Conservation (phyloP, 2,888 invertebrate species). For the Acrocyrtus sp. region DNA sequence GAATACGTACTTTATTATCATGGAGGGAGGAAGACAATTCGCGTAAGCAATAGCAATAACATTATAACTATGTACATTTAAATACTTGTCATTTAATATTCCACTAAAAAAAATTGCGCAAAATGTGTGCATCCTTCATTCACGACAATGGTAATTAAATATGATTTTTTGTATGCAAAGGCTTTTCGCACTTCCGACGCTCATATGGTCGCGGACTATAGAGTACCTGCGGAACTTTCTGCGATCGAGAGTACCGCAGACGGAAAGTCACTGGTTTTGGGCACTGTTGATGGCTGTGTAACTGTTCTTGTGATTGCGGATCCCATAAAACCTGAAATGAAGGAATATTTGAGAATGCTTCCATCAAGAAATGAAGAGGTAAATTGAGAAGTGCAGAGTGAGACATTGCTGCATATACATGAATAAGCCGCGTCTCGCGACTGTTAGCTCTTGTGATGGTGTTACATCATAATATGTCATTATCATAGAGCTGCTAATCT, state of each 20-base stretch:
- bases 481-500: conserved; percentile 37
- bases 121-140: too few relatives aligned
- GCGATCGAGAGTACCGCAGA: conserved; percentile 87
- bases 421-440: too few relatives aligned
- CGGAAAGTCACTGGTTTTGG: conserved; percentile 84
- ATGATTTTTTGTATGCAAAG: conserved; percentile 1
- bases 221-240: conserved; percentile 89
- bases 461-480: conserved; percentile 9
- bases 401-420: background rate
- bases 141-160: conserved; percentile 29
- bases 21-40: conserved; percentile 91
- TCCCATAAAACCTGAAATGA: conserved; percentile 72
- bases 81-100: too few relatives aligned
- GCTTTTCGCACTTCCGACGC: conserved; percentile 79
- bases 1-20: conserved; percentile 97
- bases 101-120: too few relatives aligned
- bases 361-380: conserved; percentile 79
- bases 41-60: too few relatives aligned
- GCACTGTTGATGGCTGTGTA: conserved; percentile 89
- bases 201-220: conserved; percentile 90
- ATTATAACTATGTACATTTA: too few relatives aligned
- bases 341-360: conserved; percentile 73
- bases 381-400: too few relatives aligned
- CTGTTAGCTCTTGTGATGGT: too few relatives aligned
- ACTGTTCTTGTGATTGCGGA: conserved; percentile 79